A percentile compares a stretch with the other conserved stretches of the same genome.
phyloP scores from a whole-genome alignment of 2,113 vertebrate species.

The Tretioscincus oriximinensis region DNA sequence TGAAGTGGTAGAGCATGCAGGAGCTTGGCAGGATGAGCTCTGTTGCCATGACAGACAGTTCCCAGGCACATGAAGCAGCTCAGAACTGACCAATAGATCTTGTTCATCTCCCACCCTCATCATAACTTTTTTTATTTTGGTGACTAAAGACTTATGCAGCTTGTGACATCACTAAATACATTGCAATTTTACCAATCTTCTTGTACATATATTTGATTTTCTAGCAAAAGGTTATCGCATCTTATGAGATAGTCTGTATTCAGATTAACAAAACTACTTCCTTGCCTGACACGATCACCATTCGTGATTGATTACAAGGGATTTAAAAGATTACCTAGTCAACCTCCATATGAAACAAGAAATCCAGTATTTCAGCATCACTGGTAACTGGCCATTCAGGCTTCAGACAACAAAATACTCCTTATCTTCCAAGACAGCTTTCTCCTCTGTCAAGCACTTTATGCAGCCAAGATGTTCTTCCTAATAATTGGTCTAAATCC shows the following conservation, averaged over 20 bases:
- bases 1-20: not conserved
- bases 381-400: not conserved
- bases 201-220: not conserved
- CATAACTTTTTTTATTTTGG: not conserved
- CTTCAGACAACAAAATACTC: not conserved
- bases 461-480: not conserved
- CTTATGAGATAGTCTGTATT: too few species aligned
- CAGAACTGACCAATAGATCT: not conserved
- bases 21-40: not conserved
- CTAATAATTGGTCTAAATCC: not conserved
- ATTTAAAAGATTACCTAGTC: not conserved
- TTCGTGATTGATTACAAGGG: not conserved
- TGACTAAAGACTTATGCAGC: not conserved
- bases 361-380: not conserved
- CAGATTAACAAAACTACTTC: not conserved
- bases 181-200: not conserved
- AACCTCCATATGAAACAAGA: not conserved
- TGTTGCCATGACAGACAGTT: slow-evolving; percentile 2
- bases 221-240: too few species aligned
- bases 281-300: not conserved
- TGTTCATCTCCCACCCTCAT: not conserved
- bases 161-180: not conserved
- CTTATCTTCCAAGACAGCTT: not conserved
- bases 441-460: not conserved
- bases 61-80: not conserved